A percentile compares a stretch with the other conserved stretches of the same genome.
phyloP scores from a whole-genome alignment of 2,797 vertebrate genomes.

The Melanotaenia pygmaea region DNA sequence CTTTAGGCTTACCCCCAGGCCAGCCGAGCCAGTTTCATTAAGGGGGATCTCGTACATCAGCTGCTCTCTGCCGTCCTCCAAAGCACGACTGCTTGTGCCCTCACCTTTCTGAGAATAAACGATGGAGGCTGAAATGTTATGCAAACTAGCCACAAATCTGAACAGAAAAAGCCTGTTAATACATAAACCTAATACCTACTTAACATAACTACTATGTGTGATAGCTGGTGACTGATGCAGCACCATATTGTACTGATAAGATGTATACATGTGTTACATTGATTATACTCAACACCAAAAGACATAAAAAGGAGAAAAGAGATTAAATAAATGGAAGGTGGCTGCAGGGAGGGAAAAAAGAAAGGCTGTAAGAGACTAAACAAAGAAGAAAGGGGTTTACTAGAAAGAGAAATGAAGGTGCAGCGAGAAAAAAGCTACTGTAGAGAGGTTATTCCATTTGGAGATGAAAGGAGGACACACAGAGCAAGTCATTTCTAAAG shows the following conservation, averaged over 20 bases:
- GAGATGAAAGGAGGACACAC: slow-evolving; percentile 75
- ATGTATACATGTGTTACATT: slow-evolving; percentile 16
- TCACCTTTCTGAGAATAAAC: slow-evolving; percentile 87
- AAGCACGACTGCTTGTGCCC: slow-evolving; percentile 67
- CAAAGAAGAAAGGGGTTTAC: slow-evolving; percentile 18
- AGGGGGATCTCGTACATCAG: slow-evolving; percentile 96
- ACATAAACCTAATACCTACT: slow-evolving; percentile 25
- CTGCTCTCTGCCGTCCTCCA: slow-evolving; percentile 89
- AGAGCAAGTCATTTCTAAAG: slow-evolving; percentile 77
- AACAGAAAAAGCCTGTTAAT: slow-evolving; percentile 14
- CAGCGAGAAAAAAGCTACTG: slow-evolving; percentile 39
- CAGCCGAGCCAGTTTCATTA: slow-evolving; percentile 95
- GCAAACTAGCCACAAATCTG: slow-evolving; percentile 5
- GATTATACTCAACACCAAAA: slow-evolving; percentile 34
- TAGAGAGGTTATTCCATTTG: slow-evolving; percentile 76
- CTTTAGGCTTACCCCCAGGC: slow-evolving; percentile 96
- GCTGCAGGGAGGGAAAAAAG: slow-evolving; percentile 9
- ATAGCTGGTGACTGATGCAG: slow-evolving; percentile 26
- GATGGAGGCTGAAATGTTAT: slow-evolving; percentile 1
- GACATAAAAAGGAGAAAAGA: slow-evolving; percentile 9
- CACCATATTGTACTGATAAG: slow-evolving; percentile 41
- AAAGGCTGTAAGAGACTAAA: background rate
- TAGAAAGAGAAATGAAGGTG: slow-evolving; percentile 55
- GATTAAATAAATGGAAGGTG: slow-evolving; percentile 43
- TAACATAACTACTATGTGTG: slow-evolving; percentile 38